Evolutionary conservation across 2,113 vertebrate species (phyloP).

Genomic region (Hepsetus odoe): DNA sequence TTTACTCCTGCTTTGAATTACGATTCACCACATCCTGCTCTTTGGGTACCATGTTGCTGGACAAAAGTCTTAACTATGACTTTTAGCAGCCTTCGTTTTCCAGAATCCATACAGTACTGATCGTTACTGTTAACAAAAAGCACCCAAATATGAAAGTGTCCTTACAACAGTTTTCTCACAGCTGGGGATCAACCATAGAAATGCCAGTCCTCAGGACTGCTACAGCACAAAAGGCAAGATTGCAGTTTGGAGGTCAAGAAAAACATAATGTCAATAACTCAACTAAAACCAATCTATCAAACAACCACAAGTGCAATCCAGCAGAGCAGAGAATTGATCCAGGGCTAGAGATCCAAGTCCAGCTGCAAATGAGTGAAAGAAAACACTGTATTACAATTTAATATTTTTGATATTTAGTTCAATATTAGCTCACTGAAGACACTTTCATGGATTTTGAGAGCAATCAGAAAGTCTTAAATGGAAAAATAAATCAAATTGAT

Average conservation of each 20-base stretch:
- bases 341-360: background rate
- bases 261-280: constrained; percentile 53
- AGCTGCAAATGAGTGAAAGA: background rate
- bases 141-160: background rate
- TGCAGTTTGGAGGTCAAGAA: constrained; percentile 58
- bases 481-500: too few species aligned
- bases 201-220: background rate
- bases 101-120: background rate
- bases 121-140: background rate
- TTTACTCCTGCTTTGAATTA: too few species aligned
- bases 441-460: too few species aligned
- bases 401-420: too few species aligned
- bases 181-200: background rate
- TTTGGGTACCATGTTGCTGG: too few species aligned
- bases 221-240: constrained; percentile 37
- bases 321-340: background rate
- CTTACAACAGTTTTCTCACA: background rate
- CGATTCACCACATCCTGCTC: too few species aligned
- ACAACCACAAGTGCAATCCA: background rate
- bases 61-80: background rate
- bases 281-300: background rate
- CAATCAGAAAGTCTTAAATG: too few species aligned
- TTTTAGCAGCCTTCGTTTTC: background rate
- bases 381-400: too few species aligned
- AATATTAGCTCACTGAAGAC: too few species aligned